A percentile compares a stretch with the other conserved stretches of the same genome.
phyloP scores from a whole-genome alignment of 2,797 vertebrate species.

The Pangasius djambal region DNA sequence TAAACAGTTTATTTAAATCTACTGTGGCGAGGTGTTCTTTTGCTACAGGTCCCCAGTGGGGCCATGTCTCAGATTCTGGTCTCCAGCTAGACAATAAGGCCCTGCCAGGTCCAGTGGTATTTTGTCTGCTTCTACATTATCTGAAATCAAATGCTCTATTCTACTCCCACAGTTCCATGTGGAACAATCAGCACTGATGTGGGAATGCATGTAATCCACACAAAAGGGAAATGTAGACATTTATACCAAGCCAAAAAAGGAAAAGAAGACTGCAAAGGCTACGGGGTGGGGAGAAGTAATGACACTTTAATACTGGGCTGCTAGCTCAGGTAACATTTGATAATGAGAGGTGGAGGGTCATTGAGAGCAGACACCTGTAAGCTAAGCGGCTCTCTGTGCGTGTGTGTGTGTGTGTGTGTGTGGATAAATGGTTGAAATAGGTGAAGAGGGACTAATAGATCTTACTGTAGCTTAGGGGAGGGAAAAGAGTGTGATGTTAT shows the following conservation, averaged over 20 bases:
- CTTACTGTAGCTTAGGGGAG: slow-evolving; percentile 65
- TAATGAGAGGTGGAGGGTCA: slow-evolving; percentile 73
- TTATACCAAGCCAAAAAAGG: slow-evolving; percentile 65
- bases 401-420: slow-evolving; percentile 48
- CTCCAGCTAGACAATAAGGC: slow-evolving; percentile 69
- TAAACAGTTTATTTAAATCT: slow-evolving; percentile 73
- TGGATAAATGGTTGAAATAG: slow-evolving; percentile 73
- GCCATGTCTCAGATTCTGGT: slow-evolving; percentile 72
- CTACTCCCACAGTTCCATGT: slow-evolving; percentile 74
- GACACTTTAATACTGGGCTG: slow-evolving; percentile 74
- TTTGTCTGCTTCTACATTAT: slow-evolving; percentile 78
- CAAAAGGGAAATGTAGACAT: slow-evolving; percentile 79
- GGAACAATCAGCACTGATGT: slow-evolving; percentile 78
- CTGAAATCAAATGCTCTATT: slow-evolving; percentile 83
- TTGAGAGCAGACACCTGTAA: slow-evolving; percentile 73
- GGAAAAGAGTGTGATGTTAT: slow-evolving; percentile 49
- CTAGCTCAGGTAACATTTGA: slow-evolving; percentile 74
- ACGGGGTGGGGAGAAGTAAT: slow-evolving; percentile 67
- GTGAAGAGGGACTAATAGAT: slow-evolving; percentile 73
- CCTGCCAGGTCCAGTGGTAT: slow-evolving; percentile 71
- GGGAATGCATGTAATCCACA: slow-evolving; percentile 77
- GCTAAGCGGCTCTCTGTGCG: slow-evolving; percentile 72
- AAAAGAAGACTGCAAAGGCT: slow-evolving; percentile 64
- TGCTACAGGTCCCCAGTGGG: slow-evolving; percentile 61
- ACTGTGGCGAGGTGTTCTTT: slow-evolving; percentile 68